These are phyloP conservation scores for Drosophila grimshawi DNA, from an alignment of 1,140 invertebrate genomes.

Conservation along the genomic window DNA sequence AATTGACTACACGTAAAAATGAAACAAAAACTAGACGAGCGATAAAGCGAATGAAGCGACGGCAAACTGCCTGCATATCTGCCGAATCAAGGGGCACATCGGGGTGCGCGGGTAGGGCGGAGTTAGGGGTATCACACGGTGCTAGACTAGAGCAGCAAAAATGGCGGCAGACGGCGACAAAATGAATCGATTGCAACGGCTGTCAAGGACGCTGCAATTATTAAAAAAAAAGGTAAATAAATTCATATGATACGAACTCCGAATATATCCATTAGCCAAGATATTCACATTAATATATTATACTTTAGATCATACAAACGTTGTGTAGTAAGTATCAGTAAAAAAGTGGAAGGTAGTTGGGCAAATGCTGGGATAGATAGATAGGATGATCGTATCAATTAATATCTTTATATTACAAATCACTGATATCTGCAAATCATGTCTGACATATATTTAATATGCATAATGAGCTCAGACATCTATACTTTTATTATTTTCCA, in stretches of 20 bases:
- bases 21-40: conserved; percentile 59
- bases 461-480: no score
- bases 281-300: no score
- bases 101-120: conserved; percentile 1
- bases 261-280: no score
- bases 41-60: conserved; percentile 48
- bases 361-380: background rate
- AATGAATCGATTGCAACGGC: conserved; percentile 9
- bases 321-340: no score
- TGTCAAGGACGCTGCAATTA: conserved; percentile 7
- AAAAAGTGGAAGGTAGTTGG: no score
- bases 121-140: background rate
- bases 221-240: background rate
- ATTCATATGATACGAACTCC: no score
- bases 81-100: conserved; percentile 1
- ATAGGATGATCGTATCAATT: no score
- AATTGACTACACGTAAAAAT: conserved; percentile 45
- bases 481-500: no score
- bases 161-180: conserved; percentile 36
- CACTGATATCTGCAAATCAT: no score
- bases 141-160: conserved; percentile 41
- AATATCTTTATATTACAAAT: no score
- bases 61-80: conserved; percentile 9
- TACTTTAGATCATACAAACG: no score
- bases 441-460: no score